A percentile compares a stretch with the other conserved stretches of the same genome.
phyloP scores from a whole-genome alignment of 2,888 invertebrate genomes.

The Odontomyia ornata region DNA sequence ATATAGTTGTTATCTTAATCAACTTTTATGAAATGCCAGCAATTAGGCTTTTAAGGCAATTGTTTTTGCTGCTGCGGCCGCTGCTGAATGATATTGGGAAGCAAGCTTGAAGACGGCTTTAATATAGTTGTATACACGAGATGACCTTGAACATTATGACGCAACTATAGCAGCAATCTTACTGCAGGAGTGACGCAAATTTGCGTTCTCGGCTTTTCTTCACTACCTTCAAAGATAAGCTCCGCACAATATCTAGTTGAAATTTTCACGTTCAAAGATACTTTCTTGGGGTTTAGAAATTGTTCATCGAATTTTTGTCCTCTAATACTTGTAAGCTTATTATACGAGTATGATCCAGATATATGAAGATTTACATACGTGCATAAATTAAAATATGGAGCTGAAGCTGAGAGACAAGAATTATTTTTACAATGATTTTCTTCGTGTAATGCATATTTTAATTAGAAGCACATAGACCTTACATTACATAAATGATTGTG shows the following conservation, averaged over 20 bases:
- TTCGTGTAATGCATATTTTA: no score
- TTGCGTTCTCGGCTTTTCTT: background rate
- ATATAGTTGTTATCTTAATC: background rate
- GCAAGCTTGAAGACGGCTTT: background rate
- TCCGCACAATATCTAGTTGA: background rate
- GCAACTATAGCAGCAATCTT: background rate
- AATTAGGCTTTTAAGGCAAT: background rate
- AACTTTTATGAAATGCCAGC: background rate
- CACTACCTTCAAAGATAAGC: background rate
- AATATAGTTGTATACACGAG: background rate
- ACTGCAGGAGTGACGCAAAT: slow-evolving; percentile 13
- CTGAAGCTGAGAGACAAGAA: no score
- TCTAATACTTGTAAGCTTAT: no score
- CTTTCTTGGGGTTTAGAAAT: no score
- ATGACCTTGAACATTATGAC: slow-evolving; percentile 4
- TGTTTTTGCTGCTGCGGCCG: no score
- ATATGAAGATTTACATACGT: no score
- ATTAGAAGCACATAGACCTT: no score
- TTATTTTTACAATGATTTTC: no score
- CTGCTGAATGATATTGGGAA: background rate
- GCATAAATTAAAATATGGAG: no score
- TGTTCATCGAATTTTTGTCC: no score
- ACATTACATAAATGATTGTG: no score
- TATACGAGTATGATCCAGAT: no score
- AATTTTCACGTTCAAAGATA: background rate